A percentile compares a stretch with the other conserved stretches of the same genome.
phyloP scores from a whole-genome alignment of 2,113 vertebrate genomes.

The Tupaia tana region DNA sequence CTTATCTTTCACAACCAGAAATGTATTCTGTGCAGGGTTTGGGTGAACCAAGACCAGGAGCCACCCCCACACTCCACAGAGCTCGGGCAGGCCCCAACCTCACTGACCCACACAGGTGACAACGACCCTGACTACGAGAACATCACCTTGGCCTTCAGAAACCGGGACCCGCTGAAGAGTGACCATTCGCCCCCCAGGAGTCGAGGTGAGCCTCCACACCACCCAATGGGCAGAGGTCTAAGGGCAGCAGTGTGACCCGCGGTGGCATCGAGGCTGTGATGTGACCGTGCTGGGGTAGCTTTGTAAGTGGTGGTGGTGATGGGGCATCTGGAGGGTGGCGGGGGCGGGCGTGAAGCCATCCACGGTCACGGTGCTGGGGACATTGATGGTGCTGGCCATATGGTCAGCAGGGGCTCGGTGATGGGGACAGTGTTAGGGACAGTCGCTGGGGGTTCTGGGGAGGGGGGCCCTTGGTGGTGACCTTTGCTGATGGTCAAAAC shows the following conservation, averaged over 20 bases:
- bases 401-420: background rate
- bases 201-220: constrained; percentile 12
- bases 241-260: background rate
- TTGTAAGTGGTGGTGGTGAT: background rate
- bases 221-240: too few relatives aligned
- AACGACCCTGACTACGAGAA: constrained; percentile 70
- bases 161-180: background rate
- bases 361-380: too few relatives aligned
- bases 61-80: background rate
- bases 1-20: background rate
- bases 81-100: background rate
- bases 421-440: background rate
- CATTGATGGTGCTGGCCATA: too few relatives aligned
- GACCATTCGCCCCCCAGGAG: background rate
- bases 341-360: too few relatives aligned
- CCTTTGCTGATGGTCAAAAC: background rate
- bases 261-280: background rate
- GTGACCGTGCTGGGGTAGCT: background rate
- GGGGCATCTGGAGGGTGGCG: background rate
- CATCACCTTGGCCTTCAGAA: constrained; percentile 59
- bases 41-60: background rate
- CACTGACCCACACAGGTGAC: constrained; percentile 14
- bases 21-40: background rate
- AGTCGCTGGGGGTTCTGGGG: background rate
- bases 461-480: background rate